Evolutionary conservation across 2,113 vertebrate species (phyloP), one percentile per base, ranked within the genome.

Genomic region (Ammospiza nelsoni): DNA sequence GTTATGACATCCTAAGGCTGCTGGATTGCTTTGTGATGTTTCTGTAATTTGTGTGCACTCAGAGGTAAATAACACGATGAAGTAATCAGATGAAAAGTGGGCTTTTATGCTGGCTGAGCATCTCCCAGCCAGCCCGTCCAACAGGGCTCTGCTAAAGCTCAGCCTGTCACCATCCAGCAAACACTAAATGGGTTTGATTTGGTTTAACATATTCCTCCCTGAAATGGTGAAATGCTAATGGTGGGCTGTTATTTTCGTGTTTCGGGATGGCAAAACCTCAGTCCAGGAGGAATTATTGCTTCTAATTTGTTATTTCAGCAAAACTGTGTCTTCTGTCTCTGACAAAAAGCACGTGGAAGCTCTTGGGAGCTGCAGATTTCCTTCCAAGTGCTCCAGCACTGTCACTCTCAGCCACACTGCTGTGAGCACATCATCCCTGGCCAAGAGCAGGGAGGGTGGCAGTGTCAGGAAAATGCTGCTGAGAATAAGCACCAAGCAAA

Each of bases 11-110:
- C 66, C 55, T 12, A 51, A 80, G 89, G 87, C 72, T 35, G 76
- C 82, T 81, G 55, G 37, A 79, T 93, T 91, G 94, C 92, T 90
- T 90, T 63, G 89, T 82, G 92, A 76, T 94, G 84, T 71, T 90
- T 54, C 68, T 94, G 95, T 84, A 94, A 96, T 96, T 96, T 96
- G 93, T 94, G 95, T 86, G 89, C 94, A 94, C 67, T 90, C 61
- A 9, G 58, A 96, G 63, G 93, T 83, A 94, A 97, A 95, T 62
- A 93, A 87, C 82, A 39, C 37, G 73, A 85, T 94, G 80, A 91
- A 95, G 61, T 93, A 85, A 91, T 95, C 83, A 83, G 85, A 75
- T 54, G 81, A 79, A 80, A 89, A 92, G 92, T 67, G 51, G 86
- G 75, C 28, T 95, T 95, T 95, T 67, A 22, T 82, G 92, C 87